A percentile compares a stretch with the other conserved stretches of the same genome.
Evolutionary conservation across 2,888 invertebrate genomes (phyloP).

Genomic region (Nasonia oneida): DNA sequence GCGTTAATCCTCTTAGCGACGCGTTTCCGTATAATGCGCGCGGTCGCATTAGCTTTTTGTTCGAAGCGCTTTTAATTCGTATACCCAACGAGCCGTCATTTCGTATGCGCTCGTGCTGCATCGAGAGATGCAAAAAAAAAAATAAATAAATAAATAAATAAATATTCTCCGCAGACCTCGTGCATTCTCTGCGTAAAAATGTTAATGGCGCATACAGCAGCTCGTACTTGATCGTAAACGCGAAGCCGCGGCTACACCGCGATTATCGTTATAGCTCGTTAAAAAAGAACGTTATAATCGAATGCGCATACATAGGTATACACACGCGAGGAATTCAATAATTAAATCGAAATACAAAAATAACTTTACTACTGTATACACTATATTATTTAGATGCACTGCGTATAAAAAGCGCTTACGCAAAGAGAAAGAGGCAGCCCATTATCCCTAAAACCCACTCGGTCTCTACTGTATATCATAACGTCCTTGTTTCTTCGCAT

Average conservation of each 20-base stretch:
- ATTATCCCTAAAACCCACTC: background rate
- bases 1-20: conserved; percentile 14
- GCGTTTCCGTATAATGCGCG: background rate
- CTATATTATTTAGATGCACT: no score
- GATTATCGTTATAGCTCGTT: background rate
- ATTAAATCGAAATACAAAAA: background rate
- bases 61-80: background rate
- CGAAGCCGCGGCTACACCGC: background rate
- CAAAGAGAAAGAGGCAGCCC: background rate
- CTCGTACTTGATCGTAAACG: background rate
- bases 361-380: background rate
- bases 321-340: background rate
- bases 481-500: background rate
- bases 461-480: background rate
- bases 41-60: background rate
- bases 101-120: background rate
- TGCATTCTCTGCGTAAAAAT: background rate
- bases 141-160: no score
- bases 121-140: background rate
- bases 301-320: no score
- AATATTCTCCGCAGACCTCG: background rate
- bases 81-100: background rate
- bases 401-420: no score
- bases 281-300: no score
- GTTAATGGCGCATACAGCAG: background rate